Base-by-base conservation (phyloP, 1,140 invertebrate species). In the Nomia melanderi region DNA sequence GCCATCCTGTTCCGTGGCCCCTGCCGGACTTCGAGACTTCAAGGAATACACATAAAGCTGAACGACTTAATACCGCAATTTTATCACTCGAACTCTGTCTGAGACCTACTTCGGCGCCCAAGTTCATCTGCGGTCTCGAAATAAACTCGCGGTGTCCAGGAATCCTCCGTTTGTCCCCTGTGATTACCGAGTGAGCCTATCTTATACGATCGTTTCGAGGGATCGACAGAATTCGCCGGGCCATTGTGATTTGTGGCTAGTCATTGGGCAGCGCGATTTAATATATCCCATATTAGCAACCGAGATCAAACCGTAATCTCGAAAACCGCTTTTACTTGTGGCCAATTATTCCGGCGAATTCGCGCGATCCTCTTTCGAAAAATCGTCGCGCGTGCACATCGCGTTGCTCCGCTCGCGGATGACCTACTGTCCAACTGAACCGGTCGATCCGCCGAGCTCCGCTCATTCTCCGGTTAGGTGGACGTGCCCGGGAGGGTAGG, bases 1-100 rank as follows among this genome's bases (percentile, higher is more conserved):
- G 80, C 83, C 77, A 83, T 88, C 84, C 79, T 62, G 77, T 63
- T 74, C 72, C 73, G 73, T 88, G 79, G 81, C 78, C 66, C 83
- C 62, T 65, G 75, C 84, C 82, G 72, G 81, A 90, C 86, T 90
- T 89, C 82, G 85, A 85, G 87, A 90, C 88, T 92, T 92, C 92
- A 92, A 86, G 88, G 92, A 92, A 92, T 89, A 92, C 91, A 91
- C 91, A 92, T 92, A 92, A 92, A 92, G 88, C 76, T 86, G 87
- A 91, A 92, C 91, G 90, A 92, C 90, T 91, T 91, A 92, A 92
- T 92, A 90, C 91, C 88, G 89, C 90, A 92, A 92, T 92, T 92
- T 92, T 92, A 92, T 92, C 91, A 92, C 91, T 92, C 86, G 82
- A 83, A 86, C 85, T 86, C 69, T 54, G 41, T 59, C 78, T 74